Conservation (phyloP, 2,113 vertebrate species). For the Coptodon rendalli region DNA sequence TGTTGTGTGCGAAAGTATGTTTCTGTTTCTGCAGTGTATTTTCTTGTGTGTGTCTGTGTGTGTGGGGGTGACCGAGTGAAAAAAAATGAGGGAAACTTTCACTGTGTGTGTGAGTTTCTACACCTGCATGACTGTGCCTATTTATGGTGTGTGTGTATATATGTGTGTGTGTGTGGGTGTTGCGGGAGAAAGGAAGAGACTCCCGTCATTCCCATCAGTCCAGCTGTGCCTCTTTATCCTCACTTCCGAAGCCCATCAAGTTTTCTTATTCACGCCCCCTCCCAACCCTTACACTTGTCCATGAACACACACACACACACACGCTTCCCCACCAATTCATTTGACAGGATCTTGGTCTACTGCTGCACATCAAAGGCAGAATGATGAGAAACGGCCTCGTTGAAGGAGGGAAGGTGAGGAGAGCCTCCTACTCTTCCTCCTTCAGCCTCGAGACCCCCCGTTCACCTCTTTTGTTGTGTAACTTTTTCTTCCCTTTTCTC, state of each 20-base stretch:
- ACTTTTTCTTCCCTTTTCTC: constrained; percentile 20
- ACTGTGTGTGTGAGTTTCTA: no score
- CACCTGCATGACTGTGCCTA: no score
- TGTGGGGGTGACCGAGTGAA: no score
- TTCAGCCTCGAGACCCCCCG: constrained; percentile 24
- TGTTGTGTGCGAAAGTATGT: background rate
- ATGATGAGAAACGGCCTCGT: background rate
- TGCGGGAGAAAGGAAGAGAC: background rate
- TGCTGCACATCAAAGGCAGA: constrained; percentile 62
- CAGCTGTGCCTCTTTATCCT: constrained; percentile 63
- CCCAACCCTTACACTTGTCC: background rate
- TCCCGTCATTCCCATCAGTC: constrained; percentile 49
- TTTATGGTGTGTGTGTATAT: background rate
- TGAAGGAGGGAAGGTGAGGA: background rate
- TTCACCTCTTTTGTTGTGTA: constrained; percentile 42
- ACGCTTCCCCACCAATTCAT: constrained; percentile 11
- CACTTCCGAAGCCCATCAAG: constrained; percentile 63
- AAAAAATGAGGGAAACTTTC: no score
- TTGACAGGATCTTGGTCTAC: constrained; percentile 37
- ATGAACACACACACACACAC: background rate
- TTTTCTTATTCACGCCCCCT: constrained; percentile 50
- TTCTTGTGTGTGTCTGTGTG: no score
- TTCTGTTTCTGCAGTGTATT: background rate
- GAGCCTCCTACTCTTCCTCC: background rate
- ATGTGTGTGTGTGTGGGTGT: background rate